A percentile compares a stretch with the other conserved stretches of the same genome.
Evolutionary conservation across 2,888 invertebrate genomes (phyloP).

Genomic region (Heliconius ismenius): DNA sequence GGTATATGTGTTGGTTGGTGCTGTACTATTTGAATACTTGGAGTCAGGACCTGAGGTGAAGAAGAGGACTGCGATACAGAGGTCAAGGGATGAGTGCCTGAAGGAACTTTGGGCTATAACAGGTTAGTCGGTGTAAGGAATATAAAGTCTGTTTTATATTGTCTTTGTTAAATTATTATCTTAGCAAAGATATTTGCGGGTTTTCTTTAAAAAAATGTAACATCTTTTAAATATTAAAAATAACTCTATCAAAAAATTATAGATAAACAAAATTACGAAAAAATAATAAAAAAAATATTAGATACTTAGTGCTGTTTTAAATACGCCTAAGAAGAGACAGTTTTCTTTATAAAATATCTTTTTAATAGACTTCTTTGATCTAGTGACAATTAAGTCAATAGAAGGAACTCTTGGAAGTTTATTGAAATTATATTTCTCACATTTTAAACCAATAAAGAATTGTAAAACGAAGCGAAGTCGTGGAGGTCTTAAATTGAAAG

Average conservation of each 20-base stretch:
- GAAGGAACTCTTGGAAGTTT: background rate
- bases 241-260: background rate
- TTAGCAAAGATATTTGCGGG: too few relatives aligned
- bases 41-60: constrained; percentile 87
- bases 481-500: background rate
- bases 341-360: background rate
- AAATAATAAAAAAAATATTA: background rate
- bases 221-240: background rate
- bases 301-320: background rate
- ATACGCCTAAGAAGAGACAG: background rate
- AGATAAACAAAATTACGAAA: background rate
- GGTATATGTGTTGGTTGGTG: constrained; percentile 88
- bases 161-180: too few relatives aligned
- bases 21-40: constrained; percentile 87
- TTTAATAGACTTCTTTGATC: background rate
- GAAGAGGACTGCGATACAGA: constrained; percentile 83
- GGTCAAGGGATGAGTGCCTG: constrained; percentile 85
- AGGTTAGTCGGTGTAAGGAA: constrained; percentile 76
- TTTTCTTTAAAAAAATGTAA: background rate
- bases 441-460: background rate
- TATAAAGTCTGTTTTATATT: too few relatives aligned
- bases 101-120: constrained; percentile 90
- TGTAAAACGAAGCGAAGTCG: background rate
- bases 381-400: background rate
- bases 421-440: constrained; percentile 6